Evolutionary conservation across 1,140 invertebrate species (phyloP), one percentile per base, ranked within the genome.

Genomic region (Lamellibrachia luymesi): DNA sequence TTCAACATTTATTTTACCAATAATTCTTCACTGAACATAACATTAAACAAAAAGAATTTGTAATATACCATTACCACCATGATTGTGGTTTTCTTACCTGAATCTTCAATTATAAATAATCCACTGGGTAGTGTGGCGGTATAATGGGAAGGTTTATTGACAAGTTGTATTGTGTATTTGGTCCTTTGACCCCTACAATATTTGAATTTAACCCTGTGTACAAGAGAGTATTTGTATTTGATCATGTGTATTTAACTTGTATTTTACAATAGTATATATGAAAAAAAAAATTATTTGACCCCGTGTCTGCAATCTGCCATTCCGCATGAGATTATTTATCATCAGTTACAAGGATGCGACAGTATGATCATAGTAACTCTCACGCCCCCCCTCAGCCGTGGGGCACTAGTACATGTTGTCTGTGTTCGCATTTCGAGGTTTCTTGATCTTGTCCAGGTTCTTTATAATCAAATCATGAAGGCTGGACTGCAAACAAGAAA

Each of bases 401-500:
- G 95, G 38, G 93, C 96, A 95, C 89, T 92, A 99, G 96, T 98
- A 99, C 96, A 99, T 96, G 92, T 96, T 97, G 94, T 98, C 98
- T 49, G 98, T 97, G 96, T 99, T 98, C 8, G 97, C 98, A 52
- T 98, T 97, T 94, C 98, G 97, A 4, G 98, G 98, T 95, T 98
- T 98, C 97, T 99, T 99, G 92, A 99, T 99, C 96, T 99, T 99
- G 96, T 99, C 98, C 95, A 99, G 96, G 96, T 99, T 99, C 96
- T 99, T 99, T 94, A 98, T 98, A 92, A 99, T 98, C 95, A 99
- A 98, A 96, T 99, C 99, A 95, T 99, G 98, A 8, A 99, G 97
- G 17, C 98, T 98, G 94, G 98, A 96, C 96, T 97, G 93, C 90
- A 96, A 95, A 91, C 89, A 93, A 94, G 52, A 92, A 92, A 25